Evolutionary conservation across 2,113 vertebrate species (phyloP), one percentile per base, ranked within the genome.

Genomic region (Anthoscopus minutus): DNA sequence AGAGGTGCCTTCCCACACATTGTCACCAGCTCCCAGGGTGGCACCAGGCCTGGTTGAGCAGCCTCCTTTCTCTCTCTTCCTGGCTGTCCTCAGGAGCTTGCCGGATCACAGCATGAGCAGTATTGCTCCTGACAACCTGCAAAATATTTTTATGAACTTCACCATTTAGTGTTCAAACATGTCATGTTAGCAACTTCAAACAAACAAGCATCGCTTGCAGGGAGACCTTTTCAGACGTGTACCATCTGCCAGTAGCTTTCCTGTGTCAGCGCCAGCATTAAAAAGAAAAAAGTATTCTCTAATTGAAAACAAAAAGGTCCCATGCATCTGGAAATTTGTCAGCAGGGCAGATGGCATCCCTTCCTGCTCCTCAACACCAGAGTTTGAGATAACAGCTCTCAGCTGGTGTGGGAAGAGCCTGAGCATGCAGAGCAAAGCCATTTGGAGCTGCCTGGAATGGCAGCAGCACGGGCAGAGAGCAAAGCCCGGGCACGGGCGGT

Each of bases 61-160:
- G 20, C 53, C 33, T 56, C 30, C 35, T 24, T 40, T 72, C 42
- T 47, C 14, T 70, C n/a, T n/a, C n/a, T 51, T 38, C 48, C 48
- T 28, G 54, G 4, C 5, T 54, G 64, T 51, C 67, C 37, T 38
- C 50, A 40, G 66, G 6, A 48, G 73, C 67, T 37, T 69, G 27
- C 17, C 25, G 25, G 12, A 45, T 67, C 35, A 9, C 6, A 13
- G 74, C 67, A 88, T 73, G 8, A 53, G 28, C 58, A 62, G 57
- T 58, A 81, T 37, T 40, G 60, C 15, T 90, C 76, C 44, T 81
- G 88, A 94, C 67, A 90, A 95, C 51, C 67, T 48, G 81, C 71
- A 89, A 91, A 97, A 69, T 87, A 58, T 70, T 93, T 90, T 70
- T 45, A 60, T 89, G 35, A 82, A 90, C 67, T 64, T 83, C 64